Evolutionary conservation across 2,888 invertebrate species (phyloP).

Genomic region (Drosophila pseudotakahashii): DNA sequence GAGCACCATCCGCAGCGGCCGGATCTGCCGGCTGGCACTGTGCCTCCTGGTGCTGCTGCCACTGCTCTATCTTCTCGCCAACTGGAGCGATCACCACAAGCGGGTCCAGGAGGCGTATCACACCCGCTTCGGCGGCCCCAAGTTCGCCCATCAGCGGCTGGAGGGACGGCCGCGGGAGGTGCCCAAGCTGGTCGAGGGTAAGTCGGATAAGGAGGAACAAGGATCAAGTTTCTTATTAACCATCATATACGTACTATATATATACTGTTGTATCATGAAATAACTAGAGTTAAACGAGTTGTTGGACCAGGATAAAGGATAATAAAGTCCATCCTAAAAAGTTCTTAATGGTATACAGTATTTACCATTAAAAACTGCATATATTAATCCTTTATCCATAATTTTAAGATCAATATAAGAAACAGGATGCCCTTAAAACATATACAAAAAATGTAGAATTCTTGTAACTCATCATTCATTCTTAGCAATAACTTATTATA

Average conservation of each 20-base stretch:
- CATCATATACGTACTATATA: no score
- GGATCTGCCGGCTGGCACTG: slow-evolving; percentile 86
- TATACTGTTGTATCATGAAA: no score
- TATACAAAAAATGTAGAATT: no score
- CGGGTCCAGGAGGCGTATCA: slow-evolving; percentile 80
- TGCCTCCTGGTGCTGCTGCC: slow-evolving; percentile 86
- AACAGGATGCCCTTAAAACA: no score
- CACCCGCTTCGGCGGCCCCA: slow-evolving; percentile 71
- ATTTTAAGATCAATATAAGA: no score
- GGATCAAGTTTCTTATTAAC: background rate
- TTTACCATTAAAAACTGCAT: no score
- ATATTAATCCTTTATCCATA: no score
- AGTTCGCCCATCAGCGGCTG: slow-evolving; percentile 70
- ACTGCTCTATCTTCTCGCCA: slow-evolving; percentile 87
- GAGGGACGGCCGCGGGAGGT: slow-evolving; percentile 79
- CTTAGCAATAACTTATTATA: no score
- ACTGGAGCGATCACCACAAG: slow-evolving; percentile 86
- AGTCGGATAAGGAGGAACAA: slow-evolving; percentile 30
- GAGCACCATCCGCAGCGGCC: slow-evolving; percentile 87
- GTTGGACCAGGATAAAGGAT: background rate
- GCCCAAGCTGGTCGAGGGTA: slow-evolving; percentile 83
- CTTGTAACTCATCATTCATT: no score
- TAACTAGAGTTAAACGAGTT: no score
- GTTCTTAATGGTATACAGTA: background rate
- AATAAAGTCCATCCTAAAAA: background rate